A percentile compares a stretch with the other conserved stretches of the same genome.
These are phyloP conservation scores for Danionella cerebrum DNA, from an alignment of 2,113 vertebrate species.

Conservation along the genomic window DNA sequence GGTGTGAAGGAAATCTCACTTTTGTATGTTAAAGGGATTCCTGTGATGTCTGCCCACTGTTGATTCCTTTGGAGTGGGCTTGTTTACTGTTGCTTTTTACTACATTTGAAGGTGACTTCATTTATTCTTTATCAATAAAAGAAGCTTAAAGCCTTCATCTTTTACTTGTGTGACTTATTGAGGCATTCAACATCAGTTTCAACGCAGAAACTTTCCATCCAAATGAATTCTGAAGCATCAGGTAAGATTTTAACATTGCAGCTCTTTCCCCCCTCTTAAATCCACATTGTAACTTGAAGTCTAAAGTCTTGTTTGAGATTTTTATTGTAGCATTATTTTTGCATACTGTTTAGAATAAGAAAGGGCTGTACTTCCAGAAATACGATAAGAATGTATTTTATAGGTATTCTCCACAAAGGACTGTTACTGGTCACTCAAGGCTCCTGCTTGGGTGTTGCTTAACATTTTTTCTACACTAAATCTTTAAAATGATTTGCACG, in stretches of 20 bases:
- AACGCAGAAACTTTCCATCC: no score
- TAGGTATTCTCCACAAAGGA: no score
- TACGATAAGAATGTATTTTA: no score
- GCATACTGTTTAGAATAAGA: no score
- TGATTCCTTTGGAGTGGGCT: conserved; percentile 9
- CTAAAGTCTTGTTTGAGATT: no score
- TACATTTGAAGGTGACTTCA: conserved; percentile 26
- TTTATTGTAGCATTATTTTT: no score
- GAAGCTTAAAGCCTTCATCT: not conserved
- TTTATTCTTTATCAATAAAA: conserved; percentile 47
- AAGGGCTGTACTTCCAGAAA: no score
- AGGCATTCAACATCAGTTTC: not conserved
- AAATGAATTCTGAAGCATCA: not conserved
- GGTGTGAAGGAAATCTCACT: not conserved
- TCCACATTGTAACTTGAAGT: not conserved
- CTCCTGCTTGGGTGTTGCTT: no score
- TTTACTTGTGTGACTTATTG: not conserved
- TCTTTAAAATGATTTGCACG: no score
- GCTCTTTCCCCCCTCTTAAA: not conserved
- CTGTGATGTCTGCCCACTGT: not conserved
- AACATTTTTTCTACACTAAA: no score
- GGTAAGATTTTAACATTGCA: not conserved
- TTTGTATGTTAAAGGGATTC: not conserved
- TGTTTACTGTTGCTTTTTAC: conserved; percentile 26
- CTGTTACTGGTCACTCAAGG: no score